Percentiles rank a stretch among this genome's conserved stretches.
phyloP scores from a whole-genome alignment of 2,113 vertebrate species.

The Corydoras sp. region DNA sequence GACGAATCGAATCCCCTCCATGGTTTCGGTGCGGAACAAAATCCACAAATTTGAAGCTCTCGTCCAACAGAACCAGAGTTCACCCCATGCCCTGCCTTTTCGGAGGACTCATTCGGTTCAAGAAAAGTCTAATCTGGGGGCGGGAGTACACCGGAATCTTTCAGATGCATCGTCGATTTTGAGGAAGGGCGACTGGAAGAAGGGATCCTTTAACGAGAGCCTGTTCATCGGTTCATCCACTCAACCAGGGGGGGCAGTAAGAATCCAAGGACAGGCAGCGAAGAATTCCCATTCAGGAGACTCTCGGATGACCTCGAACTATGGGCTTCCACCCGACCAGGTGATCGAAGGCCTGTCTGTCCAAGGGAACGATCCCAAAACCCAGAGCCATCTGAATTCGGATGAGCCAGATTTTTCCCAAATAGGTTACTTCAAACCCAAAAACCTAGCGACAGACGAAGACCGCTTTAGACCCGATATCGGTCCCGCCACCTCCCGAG shows the following conservation, averaged over 20 bases:
- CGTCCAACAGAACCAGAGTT: background rate
- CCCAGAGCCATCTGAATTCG: conserved; percentile 8
- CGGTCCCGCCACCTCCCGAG: too few relatives aligned
- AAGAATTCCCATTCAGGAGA: background rate
- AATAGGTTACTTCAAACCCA: background rate
- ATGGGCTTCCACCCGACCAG: conserved; percentile 36
- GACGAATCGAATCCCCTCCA: background rate
- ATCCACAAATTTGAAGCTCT: background rate
- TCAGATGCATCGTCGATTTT: background rate
- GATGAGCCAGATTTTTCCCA: conserved; percentile 54
- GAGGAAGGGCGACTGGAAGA: background rate
- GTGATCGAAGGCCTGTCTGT: too few relatives aligned
- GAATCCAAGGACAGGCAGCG: background rate
- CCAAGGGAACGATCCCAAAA: background rate
- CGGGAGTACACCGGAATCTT: background rate
- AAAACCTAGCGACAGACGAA: too few relatives aligned
- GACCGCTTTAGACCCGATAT: too few relatives aligned
- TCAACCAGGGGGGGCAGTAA: conserved; percentile 11
- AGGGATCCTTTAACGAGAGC: background rate
- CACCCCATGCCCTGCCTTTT: background rate
- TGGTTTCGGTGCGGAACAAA: background rate
- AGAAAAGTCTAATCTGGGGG: background rate
- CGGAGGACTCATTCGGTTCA: background rate
- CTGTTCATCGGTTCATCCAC: background rate
- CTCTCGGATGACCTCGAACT: background rate